Base-by-base conservation (phyloP, 2,888 invertebrate species). In the Listrodromus nycthemerus region DNA sequence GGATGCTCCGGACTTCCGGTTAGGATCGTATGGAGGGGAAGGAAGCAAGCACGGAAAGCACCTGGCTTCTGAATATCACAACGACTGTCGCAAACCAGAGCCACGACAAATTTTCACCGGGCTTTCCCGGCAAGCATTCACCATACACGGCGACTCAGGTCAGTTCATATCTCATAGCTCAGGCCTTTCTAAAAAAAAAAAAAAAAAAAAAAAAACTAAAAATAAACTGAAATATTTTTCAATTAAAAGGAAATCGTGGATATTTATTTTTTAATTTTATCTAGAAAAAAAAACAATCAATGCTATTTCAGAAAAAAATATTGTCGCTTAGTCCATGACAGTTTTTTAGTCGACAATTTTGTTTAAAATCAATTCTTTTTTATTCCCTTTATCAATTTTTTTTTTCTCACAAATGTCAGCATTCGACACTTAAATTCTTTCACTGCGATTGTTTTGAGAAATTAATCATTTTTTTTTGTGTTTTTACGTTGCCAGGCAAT, bases 401-500 rank as follows among this genome's bases (percentile, higher is more conserved):
- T 55, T 55, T 24, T 48, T 33, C 8, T 33, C 1, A 7, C 8
- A 7, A 8, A 48, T 2, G 0, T 16, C 10, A 27, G 13, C 13
- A 27, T 27, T 58, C 1, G 4, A 13, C 16, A 13, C 19, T 27
- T 13, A 24, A 8, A 5, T 5, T 58, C 16, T 58, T 27, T 10
- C 21, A 8, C 8, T 58, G 0, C 2, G 0, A 19, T 52, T 58
- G 10, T 52, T 5, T 13, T 3, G 16, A 10, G 24, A 55, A 55
- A 48, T 48, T 8, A 24, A 24, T 7, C 10, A 55, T 21, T 55
- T 19, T 24, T 24, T 24, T 24, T 1, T 74, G 16, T 30, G 19
- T 13, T 19, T 58, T 80, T 61, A 48, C 63, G 48, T 80, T 80
- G 55, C 67, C 93, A 95, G 92, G 94, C 97, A 82, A 95, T 97